Evolutionary conservation across 1,140 invertebrate genomes (phyloP), one percentile per base, ranked within the genome.

Genomic region (Aphaenogaster floridana): DNA sequence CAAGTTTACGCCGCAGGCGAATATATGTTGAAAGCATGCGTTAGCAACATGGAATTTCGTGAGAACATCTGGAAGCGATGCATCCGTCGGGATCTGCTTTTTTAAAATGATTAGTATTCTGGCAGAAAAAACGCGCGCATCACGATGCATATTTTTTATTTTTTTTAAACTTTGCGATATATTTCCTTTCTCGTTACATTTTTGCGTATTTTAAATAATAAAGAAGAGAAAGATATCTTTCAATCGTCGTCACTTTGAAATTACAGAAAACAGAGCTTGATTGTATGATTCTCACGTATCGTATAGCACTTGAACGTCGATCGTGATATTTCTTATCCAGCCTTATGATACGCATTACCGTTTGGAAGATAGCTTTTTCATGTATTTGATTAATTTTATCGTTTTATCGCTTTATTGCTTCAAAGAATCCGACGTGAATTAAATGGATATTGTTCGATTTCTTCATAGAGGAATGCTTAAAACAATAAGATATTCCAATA

Each of bases 21-120:
- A 0, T 45, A 50, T n/a, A 6, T 36, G 61, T 36, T 36, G 85
- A 69, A 86, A 50, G 61, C 48, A 15, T 78, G 48, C 59, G 64
- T 57, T 21, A 74, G 50, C 36, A 77, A 72, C 34, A 39, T 84
- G 63, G 54, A 72, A 61, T 84, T 90, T 87, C 28, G 39, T 61
- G 7, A n/a, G 59, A 81, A 28, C 86, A 90, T 88, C 80, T 90
- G 80, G 80, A 76, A 88, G 48, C 69, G 42, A 88, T 88, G 66
- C 39, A 81, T 48, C 45, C 17, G 28, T 34, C 61, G 13, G 39
- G n/a, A 57, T 69, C 13, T 54, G 69, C 34, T 68, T 80, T 86
- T 86, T 90, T 77, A 74, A 61, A 28, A 50, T 15, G 81, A 78
- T 86, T 34, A 28, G 71, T 15, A 11, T 13, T 5, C 6, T 11